These are phyloP conservation scores for Taeniopygia guttata DNA, from an alignment of 2,797 vertebrate species.

Conservation along the genomic window DNA sequence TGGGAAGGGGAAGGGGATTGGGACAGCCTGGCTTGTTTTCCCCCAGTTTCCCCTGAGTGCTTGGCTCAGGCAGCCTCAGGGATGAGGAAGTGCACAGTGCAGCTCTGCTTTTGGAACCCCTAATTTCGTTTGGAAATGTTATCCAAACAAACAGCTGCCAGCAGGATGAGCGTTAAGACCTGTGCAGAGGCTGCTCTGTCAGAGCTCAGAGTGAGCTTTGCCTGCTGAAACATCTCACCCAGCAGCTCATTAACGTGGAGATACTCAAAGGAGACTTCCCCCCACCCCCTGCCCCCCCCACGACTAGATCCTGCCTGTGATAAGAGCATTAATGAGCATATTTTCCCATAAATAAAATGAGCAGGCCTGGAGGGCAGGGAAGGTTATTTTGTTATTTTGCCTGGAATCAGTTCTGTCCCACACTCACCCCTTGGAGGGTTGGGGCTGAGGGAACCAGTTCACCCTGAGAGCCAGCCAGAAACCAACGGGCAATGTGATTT, in stretches of 20 bases:
- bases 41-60: background rate
- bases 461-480: background rate
- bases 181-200: conserved; percentile 15
- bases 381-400: conserved; percentile 43
- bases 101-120: conserved; percentile 16
- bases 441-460: background rate
- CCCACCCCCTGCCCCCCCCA: background rate
- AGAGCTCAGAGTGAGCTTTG: conserved; percentile 13
- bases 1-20: background rate
- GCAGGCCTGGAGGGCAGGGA: conserved; percentile 19
- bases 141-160: conserved; percentile 44
- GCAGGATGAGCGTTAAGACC: background rate
- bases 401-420: background rate
- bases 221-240: conserved; percentile 41
- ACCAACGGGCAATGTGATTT: background rate
- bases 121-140: conserved; percentile 1
- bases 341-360: conserved; percentile 51
- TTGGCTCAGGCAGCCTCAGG: background rate
- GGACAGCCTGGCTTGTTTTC: background rate
- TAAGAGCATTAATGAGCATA: conserved; percentile 43
- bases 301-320: conserved; percentile 44
- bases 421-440: background rate
- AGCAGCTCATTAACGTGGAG: conserved; percentile 33
- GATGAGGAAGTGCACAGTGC: background rate
- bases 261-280: background rate